Percentiles rank a stretch among this genome's conserved stretches.
Conservation (phyloP, 1,140 invertebrate species). For the Leptinotarsa undecemlineata region DNA sequence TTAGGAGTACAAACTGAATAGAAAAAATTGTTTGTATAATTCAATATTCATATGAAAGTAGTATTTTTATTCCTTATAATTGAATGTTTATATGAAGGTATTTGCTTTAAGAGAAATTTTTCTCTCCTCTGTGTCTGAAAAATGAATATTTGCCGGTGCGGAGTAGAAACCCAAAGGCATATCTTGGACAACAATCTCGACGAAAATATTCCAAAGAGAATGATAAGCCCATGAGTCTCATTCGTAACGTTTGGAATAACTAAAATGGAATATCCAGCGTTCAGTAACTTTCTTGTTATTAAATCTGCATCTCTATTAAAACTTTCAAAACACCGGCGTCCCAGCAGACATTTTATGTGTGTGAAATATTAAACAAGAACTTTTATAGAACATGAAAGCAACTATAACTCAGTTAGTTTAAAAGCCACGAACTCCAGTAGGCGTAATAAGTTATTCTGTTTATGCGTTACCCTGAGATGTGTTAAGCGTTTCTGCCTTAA, state of each 20-base stretch:
- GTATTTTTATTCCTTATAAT: no score
- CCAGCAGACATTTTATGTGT: slow-evolving; percentile 32
- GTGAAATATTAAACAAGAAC: slow-evolving; percentile 35
- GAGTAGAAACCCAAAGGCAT: background rate
- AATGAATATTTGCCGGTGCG: background rate
- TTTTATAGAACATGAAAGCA: slow-evolving; percentile 30
- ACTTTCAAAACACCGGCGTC: slow-evolving; percentile 25
- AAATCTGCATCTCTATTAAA: slow-evolving; percentile 30
- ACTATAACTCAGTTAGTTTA: slow-evolving; percentile 26
- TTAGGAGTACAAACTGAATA: no score
- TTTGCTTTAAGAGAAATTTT: no score
- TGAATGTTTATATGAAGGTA: no score
- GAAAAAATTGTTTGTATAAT: no score
- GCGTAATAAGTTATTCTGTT: slow-evolving; percentile 24
- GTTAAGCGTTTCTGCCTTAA: background rate
- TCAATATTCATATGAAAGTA: no score
- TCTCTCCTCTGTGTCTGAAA: no score
- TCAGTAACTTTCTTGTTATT: slow-evolving; percentile 23
- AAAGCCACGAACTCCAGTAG: slow-evolving; percentile 21
- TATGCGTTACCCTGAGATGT: slow-evolving; percentile 5
- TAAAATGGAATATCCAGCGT: slow-evolving; percentile 12
- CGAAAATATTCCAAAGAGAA: background rate
- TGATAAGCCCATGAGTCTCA: background rate
- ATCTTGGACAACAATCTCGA: background rate
- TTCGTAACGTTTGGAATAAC: background rate